These are phyloP conservation scores for Stegodyphus dumicola DNA, from an alignment of 1,140 invertebrate species.

Conservation along the genomic window DNA sequence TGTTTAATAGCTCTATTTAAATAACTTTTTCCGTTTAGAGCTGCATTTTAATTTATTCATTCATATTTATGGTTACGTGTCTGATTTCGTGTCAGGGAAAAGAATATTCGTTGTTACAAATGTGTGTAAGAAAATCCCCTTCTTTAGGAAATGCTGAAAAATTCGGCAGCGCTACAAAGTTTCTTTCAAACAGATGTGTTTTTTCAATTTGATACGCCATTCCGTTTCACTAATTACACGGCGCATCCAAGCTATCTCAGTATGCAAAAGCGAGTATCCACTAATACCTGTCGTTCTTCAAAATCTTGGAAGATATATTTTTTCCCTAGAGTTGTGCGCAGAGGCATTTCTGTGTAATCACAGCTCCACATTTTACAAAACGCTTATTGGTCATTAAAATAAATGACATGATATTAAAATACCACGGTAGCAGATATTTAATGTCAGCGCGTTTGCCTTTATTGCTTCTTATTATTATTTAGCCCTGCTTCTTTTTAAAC, in stretches of 20 bases:
- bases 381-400: constrained; percentile 50
- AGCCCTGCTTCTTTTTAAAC: constrained; percentile 24
- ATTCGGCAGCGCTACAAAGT: not conserved
- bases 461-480: constrained; percentile 55
- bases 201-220: not conserved
- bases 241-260: not conserved
- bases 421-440: constrained; percentile 45
- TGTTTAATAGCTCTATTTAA: no score
- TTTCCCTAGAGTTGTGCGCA: not conserved
- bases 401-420: constrained; percentile 52
- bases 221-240: constrained; percentile 2
- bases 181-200: constrained; percentile 18
- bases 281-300: constrained; percentile 38
- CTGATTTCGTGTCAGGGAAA: no score
- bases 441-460: constrained; percentile 43
- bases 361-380: constrained; percentile 37
- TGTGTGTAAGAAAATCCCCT: no score
- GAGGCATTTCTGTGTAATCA: constrained; percentile 23
- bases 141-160: no score
- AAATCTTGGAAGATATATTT: constrained; percentile 15
- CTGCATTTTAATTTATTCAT: no score
- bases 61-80: no score
- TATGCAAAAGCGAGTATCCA: not conserved
- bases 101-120: no score
- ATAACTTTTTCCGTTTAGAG: no score